Conservation (phyloP, 2,888 invertebrate species). For the Ochlodes sylvanus region DNA sequence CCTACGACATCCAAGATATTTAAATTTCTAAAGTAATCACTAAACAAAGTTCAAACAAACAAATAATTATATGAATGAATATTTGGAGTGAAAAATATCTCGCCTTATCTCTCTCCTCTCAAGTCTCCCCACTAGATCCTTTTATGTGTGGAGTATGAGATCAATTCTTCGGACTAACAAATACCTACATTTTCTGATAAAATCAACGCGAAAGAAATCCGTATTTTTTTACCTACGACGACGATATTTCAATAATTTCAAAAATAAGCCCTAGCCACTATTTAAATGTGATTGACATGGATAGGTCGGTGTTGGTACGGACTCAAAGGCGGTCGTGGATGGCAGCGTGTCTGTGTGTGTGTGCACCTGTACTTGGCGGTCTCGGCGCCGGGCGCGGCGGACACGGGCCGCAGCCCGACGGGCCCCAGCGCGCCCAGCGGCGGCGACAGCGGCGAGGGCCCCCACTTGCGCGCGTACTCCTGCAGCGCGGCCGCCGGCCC, state of each 20-base stretch:
- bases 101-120: no score
- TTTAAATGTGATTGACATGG: no score
- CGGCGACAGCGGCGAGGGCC: conserved; percentile 87
- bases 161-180: conserved; percentile 3
- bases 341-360: conserved; percentile 26
- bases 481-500: conserved; percentile 74
- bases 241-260: no score
- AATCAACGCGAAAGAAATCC: no score
- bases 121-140: background rate
- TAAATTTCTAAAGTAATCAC: no score
- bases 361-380: conserved; percentile 89
- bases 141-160: background rate
- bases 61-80: no score
- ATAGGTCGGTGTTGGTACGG: no score
- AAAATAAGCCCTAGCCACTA: no score
- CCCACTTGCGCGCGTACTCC: conserved; percentile 85
- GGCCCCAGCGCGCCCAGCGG: conserved; percentile 88
- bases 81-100: no score
- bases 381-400: conserved; percentile 95
- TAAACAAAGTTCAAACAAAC: no score
- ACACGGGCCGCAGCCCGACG: conserved; percentile 87
- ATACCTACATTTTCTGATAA: background rate
- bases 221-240: no score
- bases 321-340: background rate
- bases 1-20: no score